These are phyloP conservation scores for Amyelois transitella DNA, from an alignment of 1,140 invertebrate species.

Conservation along the genomic window DNA sequence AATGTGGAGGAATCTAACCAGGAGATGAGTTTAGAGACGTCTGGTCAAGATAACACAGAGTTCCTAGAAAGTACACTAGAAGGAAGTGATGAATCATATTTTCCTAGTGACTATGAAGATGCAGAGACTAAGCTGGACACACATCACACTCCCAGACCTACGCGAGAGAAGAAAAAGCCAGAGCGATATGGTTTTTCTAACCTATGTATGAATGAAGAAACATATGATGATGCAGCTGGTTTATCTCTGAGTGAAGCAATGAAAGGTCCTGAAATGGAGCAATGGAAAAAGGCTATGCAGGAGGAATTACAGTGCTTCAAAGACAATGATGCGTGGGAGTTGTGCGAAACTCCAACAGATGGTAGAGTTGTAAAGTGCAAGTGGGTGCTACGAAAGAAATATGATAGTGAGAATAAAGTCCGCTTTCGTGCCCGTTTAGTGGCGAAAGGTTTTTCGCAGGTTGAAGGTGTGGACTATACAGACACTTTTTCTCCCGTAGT, in stretches of 20 bases:
- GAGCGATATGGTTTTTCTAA: conserved; percentile 6
- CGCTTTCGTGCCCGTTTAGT: no score
- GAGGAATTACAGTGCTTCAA: conserved; percentile 33
- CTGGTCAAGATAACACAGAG: no score
- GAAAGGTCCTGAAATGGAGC: conserved; percentile 10
- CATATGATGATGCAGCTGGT: conserved; percentile 16
- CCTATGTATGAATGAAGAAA: conserved; percentile 26
- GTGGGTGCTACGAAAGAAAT: no score
- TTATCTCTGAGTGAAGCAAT: conserved; percentile 22
- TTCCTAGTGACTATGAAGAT: conserved; percentile 1
- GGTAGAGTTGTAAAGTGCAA: conserved; percentile 28
- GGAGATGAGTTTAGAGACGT: not conserved
- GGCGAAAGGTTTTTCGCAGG: no score
- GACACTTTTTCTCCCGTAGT: conserved; percentile 15
- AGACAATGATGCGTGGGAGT: conserved; percentile 42
- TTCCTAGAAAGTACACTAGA: conserved; percentile 3
- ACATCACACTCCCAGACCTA: not conserved
- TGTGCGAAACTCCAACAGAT: conserved; percentile 31
- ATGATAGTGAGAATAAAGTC: conserved; percentile 10
- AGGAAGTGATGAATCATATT: not conserved
- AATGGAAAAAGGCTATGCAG: conserved; percentile 23
- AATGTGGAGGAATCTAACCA: conserved; percentile 3
- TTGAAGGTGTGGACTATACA: conserved; percentile 14
- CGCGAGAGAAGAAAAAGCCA: conserved; percentile 7
- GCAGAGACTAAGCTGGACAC: not conserved